Conservation (phyloP, 2,797 vertebrate genomes). For the Muscicapa striata region DNA sequence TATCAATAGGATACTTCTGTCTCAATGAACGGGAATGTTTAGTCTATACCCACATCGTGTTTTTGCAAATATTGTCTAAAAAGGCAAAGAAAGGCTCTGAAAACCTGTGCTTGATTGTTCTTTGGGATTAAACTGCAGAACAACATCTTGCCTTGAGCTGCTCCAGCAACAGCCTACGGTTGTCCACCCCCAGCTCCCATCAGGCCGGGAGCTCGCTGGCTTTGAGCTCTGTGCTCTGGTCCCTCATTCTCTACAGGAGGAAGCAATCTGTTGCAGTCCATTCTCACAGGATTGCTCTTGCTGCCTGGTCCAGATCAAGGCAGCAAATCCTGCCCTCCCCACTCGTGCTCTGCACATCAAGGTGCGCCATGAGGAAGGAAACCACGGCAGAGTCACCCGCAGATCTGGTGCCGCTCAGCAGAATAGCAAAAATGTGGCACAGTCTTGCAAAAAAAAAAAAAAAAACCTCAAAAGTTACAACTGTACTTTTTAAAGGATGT, state of each 20-base stretch:
- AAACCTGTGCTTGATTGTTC: not conserved
- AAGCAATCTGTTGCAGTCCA: not conserved
- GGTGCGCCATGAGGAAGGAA: accelerated
- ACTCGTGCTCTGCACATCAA: accelerated
- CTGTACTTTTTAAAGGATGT: not conserved
- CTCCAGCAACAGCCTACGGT: not conserved
- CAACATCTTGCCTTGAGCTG: not conserved
- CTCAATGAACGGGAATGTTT: not conserved
- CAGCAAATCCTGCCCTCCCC: not conserved
- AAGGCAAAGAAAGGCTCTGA: not conserved
- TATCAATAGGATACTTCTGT: not conserved
- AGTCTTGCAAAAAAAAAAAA: not conserved
- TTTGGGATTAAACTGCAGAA: not conserved
- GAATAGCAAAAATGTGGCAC: not conserved
- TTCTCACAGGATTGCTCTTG: not conserved
- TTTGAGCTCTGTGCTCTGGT: not conserved
- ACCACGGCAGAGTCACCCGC: not conserved
- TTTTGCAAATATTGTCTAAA: not conserved
- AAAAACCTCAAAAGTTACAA: not conserved
- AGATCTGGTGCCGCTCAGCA: accelerated
- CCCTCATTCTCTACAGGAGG: not conserved
- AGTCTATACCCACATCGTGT: not conserved
- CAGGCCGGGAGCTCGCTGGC: not conserved
- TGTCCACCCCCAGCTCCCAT: not conserved
- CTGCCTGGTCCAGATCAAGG: not conserved